These are phyloP conservation scores for Lytechinus variegatus DNA, from an alignment of 35 echinoderm and acorn worm genomes.

Conservation along the genomic window DNA sequence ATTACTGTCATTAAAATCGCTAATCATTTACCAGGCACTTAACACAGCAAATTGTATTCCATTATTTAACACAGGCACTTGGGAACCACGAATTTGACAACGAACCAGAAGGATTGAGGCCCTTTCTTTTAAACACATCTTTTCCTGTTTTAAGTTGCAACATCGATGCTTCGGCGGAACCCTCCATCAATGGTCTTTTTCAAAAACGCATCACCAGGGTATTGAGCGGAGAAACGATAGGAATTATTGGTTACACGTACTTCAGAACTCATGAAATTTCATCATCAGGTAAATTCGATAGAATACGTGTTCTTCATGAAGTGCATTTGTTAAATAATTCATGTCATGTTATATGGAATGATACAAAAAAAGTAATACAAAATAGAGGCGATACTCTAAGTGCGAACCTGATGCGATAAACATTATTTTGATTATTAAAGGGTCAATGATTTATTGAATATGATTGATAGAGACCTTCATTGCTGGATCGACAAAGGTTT, in stretches of 20 bases:
- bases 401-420: background rate
- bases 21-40: too few species aligned
- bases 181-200: conserved; percentile 57
- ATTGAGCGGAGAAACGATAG: conserved; percentile 56
- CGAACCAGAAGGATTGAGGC: conserved; percentile 47
- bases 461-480: too few species aligned
- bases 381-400: background rate
- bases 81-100: conserved; percentile 93
- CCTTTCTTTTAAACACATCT: conserved; percentile 59
- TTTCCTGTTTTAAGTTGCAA: conserved; percentile 77
- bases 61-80: conserved; percentile 52
- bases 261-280: conserved; percentile 65
- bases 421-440: background rate
- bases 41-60: too few species aligned
- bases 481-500: too few species aligned
- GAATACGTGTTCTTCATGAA: background rate
- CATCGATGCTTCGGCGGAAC: conserved; percentile 60
- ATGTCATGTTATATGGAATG: background rate
- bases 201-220: conserved; percentile 47
- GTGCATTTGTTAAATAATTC: background rate
- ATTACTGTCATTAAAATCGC: too few species aligned
- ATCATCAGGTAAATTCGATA: conserved; percentile 60
- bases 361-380: too few species aligned
- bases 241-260: conserved; percentile 81
- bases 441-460: too few species aligned